Conservation (phyloP, 2,797 vertebrate species). For the Sparus aurata region DNA sequence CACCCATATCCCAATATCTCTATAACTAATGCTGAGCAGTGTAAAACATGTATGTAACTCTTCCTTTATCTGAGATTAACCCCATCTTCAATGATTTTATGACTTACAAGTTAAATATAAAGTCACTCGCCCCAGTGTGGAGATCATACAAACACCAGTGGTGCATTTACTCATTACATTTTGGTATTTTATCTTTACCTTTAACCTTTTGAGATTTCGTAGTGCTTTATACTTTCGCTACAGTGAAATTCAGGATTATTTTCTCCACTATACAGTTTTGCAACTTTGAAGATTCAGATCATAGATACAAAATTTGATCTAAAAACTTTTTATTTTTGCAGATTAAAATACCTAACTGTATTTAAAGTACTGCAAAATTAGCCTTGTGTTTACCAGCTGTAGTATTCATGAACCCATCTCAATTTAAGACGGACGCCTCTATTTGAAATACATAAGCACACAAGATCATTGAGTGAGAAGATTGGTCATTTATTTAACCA, state of each 20-base stretch:
- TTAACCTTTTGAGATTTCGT: no score
- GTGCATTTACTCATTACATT: background rate
- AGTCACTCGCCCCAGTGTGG: background rate
- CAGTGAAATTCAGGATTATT: background rate
- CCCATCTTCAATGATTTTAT: background rate
- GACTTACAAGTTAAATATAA: background rate
- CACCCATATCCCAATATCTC: no score
- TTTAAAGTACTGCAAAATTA: background rate
- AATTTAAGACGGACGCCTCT: no score
- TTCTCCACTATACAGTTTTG: background rate
- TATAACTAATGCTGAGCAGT: no score
- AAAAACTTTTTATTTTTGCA: background rate
- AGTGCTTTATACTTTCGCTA: background rate
- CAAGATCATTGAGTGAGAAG: no score
- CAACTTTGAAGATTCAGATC: background rate
- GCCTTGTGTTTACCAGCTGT: background rate
- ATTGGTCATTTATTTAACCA: no score
- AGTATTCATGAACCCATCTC: background rate
- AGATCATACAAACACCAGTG: background rate
- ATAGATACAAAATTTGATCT: background rate
- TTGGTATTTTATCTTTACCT: background rate
- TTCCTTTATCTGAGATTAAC: background rate
- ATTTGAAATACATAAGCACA: no score
- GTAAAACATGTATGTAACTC: no score
- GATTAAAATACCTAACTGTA: background rate